Evolutionary conservation across 1,140 invertebrate genomes (phyloP), one percentile per base, ranked within the genome.

Genomic region (Steinernema khuongi): DNA sequence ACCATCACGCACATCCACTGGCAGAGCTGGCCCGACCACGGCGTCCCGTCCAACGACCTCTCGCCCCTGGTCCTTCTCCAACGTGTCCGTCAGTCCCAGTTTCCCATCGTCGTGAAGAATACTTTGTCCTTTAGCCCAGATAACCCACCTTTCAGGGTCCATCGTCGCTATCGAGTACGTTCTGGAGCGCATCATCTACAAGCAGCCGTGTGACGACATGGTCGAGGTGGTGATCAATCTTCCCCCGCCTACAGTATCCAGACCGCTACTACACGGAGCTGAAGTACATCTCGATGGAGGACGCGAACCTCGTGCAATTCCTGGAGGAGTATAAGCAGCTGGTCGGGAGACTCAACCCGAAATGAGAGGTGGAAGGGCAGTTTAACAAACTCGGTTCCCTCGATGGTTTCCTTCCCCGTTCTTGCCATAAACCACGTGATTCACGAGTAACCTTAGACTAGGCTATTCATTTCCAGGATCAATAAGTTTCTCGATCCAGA

Each of bases 81-180:
- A 4, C 31, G 32, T 17, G 71, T 76, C 28, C 71, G 75, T 44
- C 11, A 11, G 4, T 70, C 71, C 4, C 73, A 32, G 29, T 11
- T 26, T 19, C 76, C 76, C 1, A 75, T 75, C 28, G 76, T 77
- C 11, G 70, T 77, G 31, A 73, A 77, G 14, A 60, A 7, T 4
- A n/a, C 7, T 22, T 7, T n/a, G 7, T 11, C 11, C 14, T 22
- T 14, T 26, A 41, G 7, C 26, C 50, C 14, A 14, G 26, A 17
- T 60, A 2, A 60, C 36, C 36, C n/a, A 7, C 22, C 4, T 26
- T 60, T 14, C 22, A 60, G 50, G 50, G 4, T 60, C 50, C 14
- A 60, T 60, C 26, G 50, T 60, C 11, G 50, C 50, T 4, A 60
- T 60, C 50, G 50, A 60, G 19, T 60, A 14, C 50, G 50, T 60